Evolutionary conservation across 2,888 invertebrate genomes (phyloP).

Genomic region (Parapristionchus giblindavisi): DNA sequence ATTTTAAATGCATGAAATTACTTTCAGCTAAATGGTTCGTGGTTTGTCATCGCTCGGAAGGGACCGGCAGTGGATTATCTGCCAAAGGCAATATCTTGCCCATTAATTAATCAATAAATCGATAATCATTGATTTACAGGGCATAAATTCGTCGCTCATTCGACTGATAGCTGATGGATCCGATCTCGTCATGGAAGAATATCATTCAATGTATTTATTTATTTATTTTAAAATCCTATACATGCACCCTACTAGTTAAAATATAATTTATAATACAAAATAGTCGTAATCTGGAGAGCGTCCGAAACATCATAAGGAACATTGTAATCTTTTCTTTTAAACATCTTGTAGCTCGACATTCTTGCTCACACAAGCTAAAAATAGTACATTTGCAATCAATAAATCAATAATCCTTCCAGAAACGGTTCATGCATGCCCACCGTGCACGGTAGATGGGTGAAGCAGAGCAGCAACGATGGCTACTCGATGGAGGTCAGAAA

Average conservation of each 20-base stretch:
- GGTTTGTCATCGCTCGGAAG: constrained; percentile 57
- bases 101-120: too few species aligned
- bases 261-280: too few species aligned
- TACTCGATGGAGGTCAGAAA: constrained; percentile 46
- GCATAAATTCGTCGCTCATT: constrained; percentile 50
- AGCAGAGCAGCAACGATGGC: constrained; percentile 41
- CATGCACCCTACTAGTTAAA: too few species aligned
- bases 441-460: constrained; percentile 45
- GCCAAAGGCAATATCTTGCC: too few species aligned
- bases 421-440: constrained; percentile 46
- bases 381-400: not conserved
- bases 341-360: not conserved
- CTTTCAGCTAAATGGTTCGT: constrained; percentile 56
- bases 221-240: not conserved
- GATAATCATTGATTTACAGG: constrained; percentile 47
- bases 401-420: constrained; percentile 26
- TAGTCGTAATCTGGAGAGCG: too few species aligned
- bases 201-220: constrained; percentile 47
- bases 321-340: not conserved
- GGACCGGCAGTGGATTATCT: constrained; percentile 38
- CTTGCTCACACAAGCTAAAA: not conserved
- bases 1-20: not conserved
- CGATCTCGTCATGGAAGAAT: constrained; percentile 49
- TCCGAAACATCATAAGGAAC: too few species aligned
- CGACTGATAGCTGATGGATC: constrained; percentile 39